Conservation (phyloP, 1,140 invertebrate species). For the Dreissena polymorpha region DNA sequence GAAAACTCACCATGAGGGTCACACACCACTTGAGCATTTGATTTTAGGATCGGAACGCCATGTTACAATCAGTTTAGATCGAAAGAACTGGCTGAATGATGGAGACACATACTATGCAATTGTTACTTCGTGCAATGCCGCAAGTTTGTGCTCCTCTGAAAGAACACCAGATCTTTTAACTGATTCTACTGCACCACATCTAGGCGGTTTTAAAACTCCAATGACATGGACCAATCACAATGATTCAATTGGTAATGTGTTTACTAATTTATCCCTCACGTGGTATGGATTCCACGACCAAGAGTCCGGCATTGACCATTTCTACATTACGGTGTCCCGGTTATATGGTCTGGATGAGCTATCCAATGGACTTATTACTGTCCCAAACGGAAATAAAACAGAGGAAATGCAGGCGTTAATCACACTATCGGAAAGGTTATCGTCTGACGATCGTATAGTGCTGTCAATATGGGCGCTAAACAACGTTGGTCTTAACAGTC, state of each 20-base stretch:
- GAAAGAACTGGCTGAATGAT: constrained; percentile 43
- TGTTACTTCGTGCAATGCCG: constrained; percentile 66
- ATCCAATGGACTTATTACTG: constrained; percentile 22
- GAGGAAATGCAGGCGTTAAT: constrained; percentile 18
- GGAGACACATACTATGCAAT: constrained; percentile 58
- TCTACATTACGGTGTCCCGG: constrained; percentile 48
- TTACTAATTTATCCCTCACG: constrained; percentile 24
- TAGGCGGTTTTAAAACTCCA: constrained; percentile 56
- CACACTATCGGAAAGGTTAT: constrained; percentile 9
- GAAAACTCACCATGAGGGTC: constrained; percentile 51
- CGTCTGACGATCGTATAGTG: constrained; percentile 43
- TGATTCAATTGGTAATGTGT: neutral
- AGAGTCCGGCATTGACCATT: constrained; percentile 56
- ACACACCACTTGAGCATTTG: constrained; percentile 17
- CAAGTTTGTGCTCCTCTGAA: constrained; percentile 56
- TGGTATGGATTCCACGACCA: constrained; percentile 61
- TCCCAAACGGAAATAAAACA: constrained; percentile 7
- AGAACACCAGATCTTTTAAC: constrained; percentile 37
- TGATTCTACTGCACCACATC: constrained; percentile 60
- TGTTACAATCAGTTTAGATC: constrained; percentile 17
- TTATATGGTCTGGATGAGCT: constrained; percentile 57
- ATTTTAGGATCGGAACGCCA: constrained; percentile 25
- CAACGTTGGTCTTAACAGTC: constrained; percentile 42
- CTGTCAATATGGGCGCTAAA: constrained; percentile 55
- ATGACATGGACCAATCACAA: constrained; percentile 34